Evolutionary conservation across 2,888 invertebrate species (phyloP).

Genomic region (Choristoneura rosaceana): DNA sequence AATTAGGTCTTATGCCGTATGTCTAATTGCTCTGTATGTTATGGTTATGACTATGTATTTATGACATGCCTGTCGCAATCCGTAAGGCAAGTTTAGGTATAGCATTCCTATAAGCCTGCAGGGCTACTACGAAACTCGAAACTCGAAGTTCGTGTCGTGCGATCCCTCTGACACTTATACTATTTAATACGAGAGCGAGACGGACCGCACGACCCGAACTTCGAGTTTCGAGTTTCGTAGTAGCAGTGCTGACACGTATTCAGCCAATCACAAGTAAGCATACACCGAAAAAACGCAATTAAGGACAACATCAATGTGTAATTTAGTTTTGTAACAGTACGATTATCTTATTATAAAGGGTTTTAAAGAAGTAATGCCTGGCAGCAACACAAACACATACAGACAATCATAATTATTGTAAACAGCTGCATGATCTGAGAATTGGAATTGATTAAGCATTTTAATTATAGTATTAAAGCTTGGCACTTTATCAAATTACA

Average conservation of each 20-base stretch:
- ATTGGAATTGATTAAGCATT: slow-evolving; percentile 30
- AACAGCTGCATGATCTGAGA: slow-evolving; percentile 21
- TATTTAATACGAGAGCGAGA: too few species aligned
- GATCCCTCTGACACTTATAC: too few species aligned
- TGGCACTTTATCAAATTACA: slow-evolving; percentile 32
- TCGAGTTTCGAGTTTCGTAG: too few species aligned
- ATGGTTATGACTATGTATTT: too few species aligned
- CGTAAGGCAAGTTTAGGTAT: background rate
- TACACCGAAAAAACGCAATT: slow-evolving; percentile 21
- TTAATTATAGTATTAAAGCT: slow-evolving; percentile 31
- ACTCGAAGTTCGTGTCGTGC: too few species aligned
- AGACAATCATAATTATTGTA: background rate
- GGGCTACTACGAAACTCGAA: too few species aligned
- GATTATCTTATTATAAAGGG: background rate
- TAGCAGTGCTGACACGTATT: too few species aligned
- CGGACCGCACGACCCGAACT: too few species aligned
- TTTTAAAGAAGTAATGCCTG: background rate
- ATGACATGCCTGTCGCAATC: background rate
- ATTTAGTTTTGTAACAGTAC: background rate
- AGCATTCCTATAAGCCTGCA: background rate
- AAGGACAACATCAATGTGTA: slow-evolving; percentile 4
- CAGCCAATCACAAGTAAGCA: slow-evolving; percentile 20
- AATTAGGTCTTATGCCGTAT: too few species aligned
- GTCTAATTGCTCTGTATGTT: too few species aligned
- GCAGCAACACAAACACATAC: background rate